phyloP scores from a whole-genome alignment of 2,113 vertebrate genomes.

The Dascyllus trimaculatus region DNA sequence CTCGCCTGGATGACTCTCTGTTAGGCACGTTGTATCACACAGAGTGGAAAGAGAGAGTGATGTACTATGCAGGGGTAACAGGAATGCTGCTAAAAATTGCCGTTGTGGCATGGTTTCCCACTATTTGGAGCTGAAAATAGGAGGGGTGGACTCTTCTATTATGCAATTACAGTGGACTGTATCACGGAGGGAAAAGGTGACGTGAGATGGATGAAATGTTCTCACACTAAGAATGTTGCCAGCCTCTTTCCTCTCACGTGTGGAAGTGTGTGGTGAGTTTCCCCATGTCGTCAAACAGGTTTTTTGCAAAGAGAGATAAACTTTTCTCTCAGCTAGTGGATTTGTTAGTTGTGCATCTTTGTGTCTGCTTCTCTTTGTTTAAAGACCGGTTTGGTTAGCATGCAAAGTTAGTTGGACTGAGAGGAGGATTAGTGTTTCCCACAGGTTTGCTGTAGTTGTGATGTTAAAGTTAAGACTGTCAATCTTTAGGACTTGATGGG shows the following conservation, averaged over 20 bases:
- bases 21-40: constrained; percentile 47
- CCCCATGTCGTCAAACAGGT: constrained; percentile 50
- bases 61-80: constrained; percentile 58
- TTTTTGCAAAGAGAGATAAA: constrained; percentile 40
- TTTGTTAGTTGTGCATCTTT: constrained; percentile 7
- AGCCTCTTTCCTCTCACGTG: constrained; percentile 63
- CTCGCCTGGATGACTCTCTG: constrained; percentile 59
- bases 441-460: not conserved
- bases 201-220: constrained; percentile 82
- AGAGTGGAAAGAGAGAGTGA: constrained; percentile 73
- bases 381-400: constrained; percentile 26
- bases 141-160: constrained; percentile 63
- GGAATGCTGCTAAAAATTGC: constrained; percentile 69
- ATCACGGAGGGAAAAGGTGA: constrained; percentile 80
- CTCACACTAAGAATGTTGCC: constrained; percentile 72
- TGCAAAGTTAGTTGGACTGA: not conserved
- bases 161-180: constrained; percentile 74
- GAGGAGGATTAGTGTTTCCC: not conserved
- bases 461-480: too few relatives aligned
- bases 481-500: too few relatives aligned
- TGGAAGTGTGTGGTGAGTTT: constrained; percentile 53
- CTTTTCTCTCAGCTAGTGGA: not conserved
- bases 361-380: constrained; percentile 4
- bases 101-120: constrained; percentile 72
- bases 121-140: constrained; percentile 68